These are phyloP conservation scores for Cryptocephalus moraei DNA, from an alignment of 2,888 invertebrate species.

Conservation along the genomic window DNA sequence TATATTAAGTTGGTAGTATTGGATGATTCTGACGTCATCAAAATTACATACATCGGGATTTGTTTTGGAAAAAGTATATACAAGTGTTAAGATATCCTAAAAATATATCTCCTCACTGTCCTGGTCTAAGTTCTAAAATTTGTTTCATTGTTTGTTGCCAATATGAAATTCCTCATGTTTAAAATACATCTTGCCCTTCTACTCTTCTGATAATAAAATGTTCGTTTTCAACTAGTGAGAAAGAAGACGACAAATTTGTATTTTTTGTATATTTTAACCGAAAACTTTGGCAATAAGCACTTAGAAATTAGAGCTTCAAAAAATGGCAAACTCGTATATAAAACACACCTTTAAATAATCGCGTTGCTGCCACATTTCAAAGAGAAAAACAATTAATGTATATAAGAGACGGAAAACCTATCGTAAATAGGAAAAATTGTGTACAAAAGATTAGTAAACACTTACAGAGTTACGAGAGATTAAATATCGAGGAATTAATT, in stretches of 20 bases:
- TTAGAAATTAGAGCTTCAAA: constrained; percentile 20
- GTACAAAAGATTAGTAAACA: constrained; percentile 15
- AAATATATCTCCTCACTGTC: too few relatives aligned
- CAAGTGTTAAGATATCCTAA: too few relatives aligned
- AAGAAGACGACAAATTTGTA: constrained; percentile 3
- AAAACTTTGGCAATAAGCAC: constrained; percentile 29
- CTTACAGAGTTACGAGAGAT: constrained; percentile 10
- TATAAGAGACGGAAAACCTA: constrained; percentile 5
- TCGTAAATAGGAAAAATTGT: constrained; percentile 12
- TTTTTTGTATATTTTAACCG: constrained; percentile 23
- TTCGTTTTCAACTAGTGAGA: neutral
- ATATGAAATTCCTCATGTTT: too few relatives aligned
- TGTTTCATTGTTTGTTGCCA: too few relatives aligned
- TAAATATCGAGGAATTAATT: constrained; percentile 17
- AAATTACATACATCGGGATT: too few relatives aligned
- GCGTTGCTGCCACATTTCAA: constrained; percentile 18
- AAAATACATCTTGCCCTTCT: too few relatives aligned
- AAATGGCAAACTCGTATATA: constrained; percentile 20
- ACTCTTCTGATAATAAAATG: too few relatives aligned
- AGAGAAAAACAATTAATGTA: constrained; percentile 9
- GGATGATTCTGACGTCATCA: too few relatives aligned
- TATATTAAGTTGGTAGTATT: too few relatives aligned
- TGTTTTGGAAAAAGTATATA: too few relatives aligned
- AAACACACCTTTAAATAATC: constrained; percentile 17
- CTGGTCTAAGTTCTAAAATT: too few relatives aligned